Evolutionary conservation across 2,113 vertebrate species (phyloP), one percentile per base, ranked within the genome.

Genomic region (Malurus cyaneus): DNA sequence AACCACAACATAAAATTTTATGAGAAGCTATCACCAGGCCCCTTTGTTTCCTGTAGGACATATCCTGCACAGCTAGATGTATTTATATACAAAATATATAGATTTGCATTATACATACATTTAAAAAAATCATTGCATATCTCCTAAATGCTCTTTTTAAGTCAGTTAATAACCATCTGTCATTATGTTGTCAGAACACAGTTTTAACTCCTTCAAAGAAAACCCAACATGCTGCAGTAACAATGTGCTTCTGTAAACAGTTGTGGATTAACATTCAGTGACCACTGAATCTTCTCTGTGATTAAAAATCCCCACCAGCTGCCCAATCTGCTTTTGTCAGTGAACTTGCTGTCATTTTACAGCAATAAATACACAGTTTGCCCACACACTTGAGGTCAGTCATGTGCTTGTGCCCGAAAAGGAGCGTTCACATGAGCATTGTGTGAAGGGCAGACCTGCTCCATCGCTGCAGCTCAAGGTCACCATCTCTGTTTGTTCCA

Each of bases 241-340:
- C 32, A 50, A 54, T 4, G 11, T 2, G 47, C 73, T 69, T 82
- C 62, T 66, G 42, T 78, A 62, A 94, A 61, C 59, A 80, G 76
- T 47, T 88, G 60, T 56, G 60, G 86, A 90, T 96, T 94, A 96
- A 77, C 67, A 59, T 70, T 59, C 82, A 86, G 71, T 46, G 76
- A 70, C 86, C 90, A 95, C 67, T 34, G 67, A 80, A 83, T 77
- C 71, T 93, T 92, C 79, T 77, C 71, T 54, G 42, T 90, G 82
- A 93, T 94, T 94, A 91, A 94, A 95, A 90, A 66, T 74, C 71
- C 56, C 54, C 54, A 66, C 62, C 79, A 93, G 82, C 82, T 88
- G 71, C 88, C 76, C 86, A 66, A 18, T 65, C 82, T 93, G 90
- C 71, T 80, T 93, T 90, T 86, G 67, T 83, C 57, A 76, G 72